A percentile compares a stretch with the other conserved stretches of the same genome.
Evolutionary conservation across 2,797 vertebrate genomes (phyloP).

Genomic region (Tympanoctomys barrerae): DNA sequence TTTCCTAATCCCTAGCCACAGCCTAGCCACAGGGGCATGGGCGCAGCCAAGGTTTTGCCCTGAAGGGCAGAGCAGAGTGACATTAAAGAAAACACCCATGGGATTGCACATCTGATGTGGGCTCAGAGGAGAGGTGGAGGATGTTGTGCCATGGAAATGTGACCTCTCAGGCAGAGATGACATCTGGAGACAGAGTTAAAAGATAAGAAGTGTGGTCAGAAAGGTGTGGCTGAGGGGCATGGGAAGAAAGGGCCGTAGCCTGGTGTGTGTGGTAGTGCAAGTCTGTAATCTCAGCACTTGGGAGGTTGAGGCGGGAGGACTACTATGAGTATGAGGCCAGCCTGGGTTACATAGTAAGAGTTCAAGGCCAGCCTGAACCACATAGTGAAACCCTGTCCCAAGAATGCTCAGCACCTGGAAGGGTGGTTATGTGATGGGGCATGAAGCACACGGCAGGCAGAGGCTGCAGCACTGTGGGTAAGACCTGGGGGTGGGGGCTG

Average conservation of each 20-base stretch:
- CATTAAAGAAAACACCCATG: conserved; percentile 48
- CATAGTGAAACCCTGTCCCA: background rate
- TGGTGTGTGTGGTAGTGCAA: background rate
- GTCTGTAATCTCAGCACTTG: background rate
- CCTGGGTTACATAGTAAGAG: background rate
- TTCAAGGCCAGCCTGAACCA: background rate
- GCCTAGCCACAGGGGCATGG: background rate
- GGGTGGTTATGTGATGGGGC: background rate
- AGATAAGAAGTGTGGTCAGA: background rate
- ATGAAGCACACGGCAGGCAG: rapidly evolving
- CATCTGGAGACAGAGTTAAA: background rate
- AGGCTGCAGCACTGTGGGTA: no score
- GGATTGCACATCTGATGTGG: conserved; percentile 36
- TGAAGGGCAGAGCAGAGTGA: background rate
- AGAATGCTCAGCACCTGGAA: background rate
- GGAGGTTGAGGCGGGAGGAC: background rate
- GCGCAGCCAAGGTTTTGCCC: background rate
- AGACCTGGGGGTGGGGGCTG: no score
- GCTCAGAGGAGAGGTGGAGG: conserved; percentile 14
- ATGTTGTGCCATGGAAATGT: conserved; percentile 5
- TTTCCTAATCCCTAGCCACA: background rate
- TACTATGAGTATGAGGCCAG: background rate
- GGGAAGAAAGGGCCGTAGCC: background rate
- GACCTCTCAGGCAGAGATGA: background rate
- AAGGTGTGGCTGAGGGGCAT: background rate